A percentile compares a stretch with the other conserved stretches of the same genome.
phyloP scores from a whole-genome alignment of 2,888 invertebrate genomes.

The Drepana falcataria region DNA sequence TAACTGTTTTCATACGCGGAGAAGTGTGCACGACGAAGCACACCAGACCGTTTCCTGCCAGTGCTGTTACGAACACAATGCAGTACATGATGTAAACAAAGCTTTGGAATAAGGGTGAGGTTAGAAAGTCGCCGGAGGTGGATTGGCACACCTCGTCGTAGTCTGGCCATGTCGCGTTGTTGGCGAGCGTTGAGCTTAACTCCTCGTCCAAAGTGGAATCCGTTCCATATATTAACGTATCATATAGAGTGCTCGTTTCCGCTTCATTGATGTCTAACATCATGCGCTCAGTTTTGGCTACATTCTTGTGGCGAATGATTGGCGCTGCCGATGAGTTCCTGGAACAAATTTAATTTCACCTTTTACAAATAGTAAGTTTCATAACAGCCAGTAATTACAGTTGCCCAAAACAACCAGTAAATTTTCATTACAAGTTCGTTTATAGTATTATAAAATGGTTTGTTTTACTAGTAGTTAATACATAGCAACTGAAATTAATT shows the following conservation, averaged over 20 bases:
- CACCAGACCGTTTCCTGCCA: conserved; percentile 87
- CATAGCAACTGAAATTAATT: too few relatives aligned
- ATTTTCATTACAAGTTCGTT: too few relatives aligned
- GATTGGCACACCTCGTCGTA: conserved; percentile 39
- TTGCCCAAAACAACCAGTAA: too few relatives aligned
- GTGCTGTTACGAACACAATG: conserved; percentile 83
- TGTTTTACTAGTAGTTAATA: too few relatives aligned
- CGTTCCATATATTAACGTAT: conserved; percentile 18
- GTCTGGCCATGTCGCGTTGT: conserved; percentile 44
- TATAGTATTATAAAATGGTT: too few relatives aligned
- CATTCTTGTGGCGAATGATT: conserved; percentile 11
- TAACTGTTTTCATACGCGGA: conserved; percentile 93
- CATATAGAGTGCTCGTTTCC: conserved; percentile 28
- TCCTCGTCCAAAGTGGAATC: conserved; percentile 14
- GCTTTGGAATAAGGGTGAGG: conserved; percentile 78
- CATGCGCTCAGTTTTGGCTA: conserved; percentile 23
- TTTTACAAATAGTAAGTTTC: neutral
- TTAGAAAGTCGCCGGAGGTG: conserved; percentile 44
- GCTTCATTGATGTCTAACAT: conserved; percentile 44
- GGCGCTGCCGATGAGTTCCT: conserved; percentile 7
- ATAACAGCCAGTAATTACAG: too few relatives aligned
- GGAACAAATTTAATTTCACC: conserved; percentile 9
- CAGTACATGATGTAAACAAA: conserved; percentile 85
- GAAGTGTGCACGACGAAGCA: conserved; percentile 91
- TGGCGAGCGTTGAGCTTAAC: conserved; percentile 19